phyloP scores from a whole-genome alignment of 2,113 vertebrate species.

The Montifringilla adamsi region DNA sequence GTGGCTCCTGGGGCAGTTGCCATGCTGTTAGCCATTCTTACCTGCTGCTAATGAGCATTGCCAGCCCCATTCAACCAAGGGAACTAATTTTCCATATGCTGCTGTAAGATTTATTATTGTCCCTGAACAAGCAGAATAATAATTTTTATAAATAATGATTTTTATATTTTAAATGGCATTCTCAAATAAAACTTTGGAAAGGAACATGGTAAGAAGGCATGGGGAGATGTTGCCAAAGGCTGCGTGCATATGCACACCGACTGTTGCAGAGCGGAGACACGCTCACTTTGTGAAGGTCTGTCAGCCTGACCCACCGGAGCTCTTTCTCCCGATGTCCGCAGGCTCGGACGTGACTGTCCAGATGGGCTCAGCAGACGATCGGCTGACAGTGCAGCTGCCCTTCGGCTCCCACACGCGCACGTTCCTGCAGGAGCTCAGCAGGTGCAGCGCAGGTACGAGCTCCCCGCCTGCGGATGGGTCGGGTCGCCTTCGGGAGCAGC shows the following conservation, averaged over 20 bases:
- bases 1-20: neutral
- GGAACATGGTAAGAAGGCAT: accelerated
- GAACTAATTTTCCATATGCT: accelerated
- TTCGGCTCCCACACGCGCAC: conserved; percentile 88
- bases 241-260: accelerated
- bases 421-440: conserved; percentile 84
- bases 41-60: accelerated
- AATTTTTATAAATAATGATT: accelerated
- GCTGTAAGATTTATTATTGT: neutral
- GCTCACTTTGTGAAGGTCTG: accelerated
- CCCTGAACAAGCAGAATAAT: neutral
- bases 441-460: conserved; percentile 78
- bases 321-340: neutral
- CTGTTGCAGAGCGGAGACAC: accelerated
- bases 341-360: conserved; percentile 86
- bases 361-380: conserved; percentile 68
- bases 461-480: accelerated
- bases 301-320: neutral
- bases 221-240: neutral
- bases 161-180: neutral
- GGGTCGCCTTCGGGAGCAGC: accelerated
- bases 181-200: neutral
- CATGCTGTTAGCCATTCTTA: accelerated
- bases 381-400: conserved; percentile 79
- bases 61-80: neutral